These are phyloP conservation scores for Lucinisca nassula DNA, from an alignment of 2,888 invertebrate genomes.

Conservation along the genomic window DNA sequence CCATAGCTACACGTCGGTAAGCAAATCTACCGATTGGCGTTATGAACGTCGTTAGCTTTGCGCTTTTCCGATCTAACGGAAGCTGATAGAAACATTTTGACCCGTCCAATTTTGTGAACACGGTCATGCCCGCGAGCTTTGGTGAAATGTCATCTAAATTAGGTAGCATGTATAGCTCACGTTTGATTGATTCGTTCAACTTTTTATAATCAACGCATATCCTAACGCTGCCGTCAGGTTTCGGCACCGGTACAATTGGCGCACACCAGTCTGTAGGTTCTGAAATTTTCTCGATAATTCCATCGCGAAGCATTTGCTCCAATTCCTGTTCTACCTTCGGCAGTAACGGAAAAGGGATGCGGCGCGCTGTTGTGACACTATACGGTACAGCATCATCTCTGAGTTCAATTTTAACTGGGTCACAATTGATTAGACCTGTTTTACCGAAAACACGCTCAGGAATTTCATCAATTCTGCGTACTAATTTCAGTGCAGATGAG, in stretches of 20 bases:
- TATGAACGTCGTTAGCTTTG: conserved; percentile 55
- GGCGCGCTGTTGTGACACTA: neutral
- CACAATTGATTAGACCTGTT: neutral
- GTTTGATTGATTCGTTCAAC: conserved; percentile 54
- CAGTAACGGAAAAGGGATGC: neutral
- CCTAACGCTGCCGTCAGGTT: conserved; percentile 48
- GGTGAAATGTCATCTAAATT: conserved; percentile 61
- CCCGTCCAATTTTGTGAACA: conserved; percentile 65
- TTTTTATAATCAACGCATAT: conserved; percentile 65
- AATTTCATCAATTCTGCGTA: neutral
- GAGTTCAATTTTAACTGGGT: neutral
- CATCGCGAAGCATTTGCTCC: neutral
- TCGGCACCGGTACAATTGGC: conserved; percentile 60
- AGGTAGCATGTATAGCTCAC: conserved; percentile 60
- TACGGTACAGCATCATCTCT: neutral
- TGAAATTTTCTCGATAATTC: conserved; percentile 25
- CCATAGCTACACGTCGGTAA: conserved; percentile 51
- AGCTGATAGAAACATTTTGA: conserved; percentile 61
- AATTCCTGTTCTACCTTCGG: neutral
- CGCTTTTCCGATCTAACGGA: conserved; percentile 35
- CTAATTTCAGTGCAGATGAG: neutral
- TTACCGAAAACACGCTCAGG: neutral
- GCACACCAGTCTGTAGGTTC: conserved; percentile 56
- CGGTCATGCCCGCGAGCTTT: conserved; percentile 39
- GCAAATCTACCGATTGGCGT: conserved; percentile 54